phyloP scores from a whole-genome alignment of 2,797 vertebrate species.

The Poeciliopsis gracilis region DNA sequence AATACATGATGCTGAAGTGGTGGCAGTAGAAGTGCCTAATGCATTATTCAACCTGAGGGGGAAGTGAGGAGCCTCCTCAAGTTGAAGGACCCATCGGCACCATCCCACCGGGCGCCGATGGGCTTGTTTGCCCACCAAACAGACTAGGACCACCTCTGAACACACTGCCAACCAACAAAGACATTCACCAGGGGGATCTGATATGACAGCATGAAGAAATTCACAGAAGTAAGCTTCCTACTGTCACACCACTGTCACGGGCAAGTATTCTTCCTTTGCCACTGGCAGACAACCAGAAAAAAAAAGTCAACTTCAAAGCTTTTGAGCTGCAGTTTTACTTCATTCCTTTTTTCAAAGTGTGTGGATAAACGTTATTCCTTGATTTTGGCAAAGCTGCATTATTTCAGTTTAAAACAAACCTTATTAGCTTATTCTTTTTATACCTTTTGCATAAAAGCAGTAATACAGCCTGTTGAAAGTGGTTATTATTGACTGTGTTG shows the following conservation, averaged over 20 bases:
- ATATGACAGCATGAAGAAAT: too few relatives aligned
- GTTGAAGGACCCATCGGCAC: too few relatives aligned
- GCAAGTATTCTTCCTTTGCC: background rate
- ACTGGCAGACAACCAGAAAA: background rate
- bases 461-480: background rate
- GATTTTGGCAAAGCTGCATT: background rate
- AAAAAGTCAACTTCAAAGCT: background rate
- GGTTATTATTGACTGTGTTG: background rate
- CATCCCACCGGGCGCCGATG: background rate
- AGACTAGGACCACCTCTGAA: too few relatives aligned
- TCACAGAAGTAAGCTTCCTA: background rate
- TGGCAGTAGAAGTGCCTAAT: slow-evolving; percentile 41
- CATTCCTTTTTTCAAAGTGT: background rate
- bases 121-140: too few relatives aligned
- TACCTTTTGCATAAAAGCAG: background rate
- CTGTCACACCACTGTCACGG: background rate
- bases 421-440: background rate
- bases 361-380: background rate
- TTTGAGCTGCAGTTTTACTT: background rate
- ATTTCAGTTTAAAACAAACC: background rate
- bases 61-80: too few relatives aligned
- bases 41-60: too few relatives aligned
- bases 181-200: too few relatives aligned
- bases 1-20: slow-evolving; percentile 47
- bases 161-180: too few relatives aligned